These are phyloP conservation scores for Takifugu flavidus DNA, from an alignment of 2,113 vertebrate genomes.

Conservation along the genomic window DNA sequence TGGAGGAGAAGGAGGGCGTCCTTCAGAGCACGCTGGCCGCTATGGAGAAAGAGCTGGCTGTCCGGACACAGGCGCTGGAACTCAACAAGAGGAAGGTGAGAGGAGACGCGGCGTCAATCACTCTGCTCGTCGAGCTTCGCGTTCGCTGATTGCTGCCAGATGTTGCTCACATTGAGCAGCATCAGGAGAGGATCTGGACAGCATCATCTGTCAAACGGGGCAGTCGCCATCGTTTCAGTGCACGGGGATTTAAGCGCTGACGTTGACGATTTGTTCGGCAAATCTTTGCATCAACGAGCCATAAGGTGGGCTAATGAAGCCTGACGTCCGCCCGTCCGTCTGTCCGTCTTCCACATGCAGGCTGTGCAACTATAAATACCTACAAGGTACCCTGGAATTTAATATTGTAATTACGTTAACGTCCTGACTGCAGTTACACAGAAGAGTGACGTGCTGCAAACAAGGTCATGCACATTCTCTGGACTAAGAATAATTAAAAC, in stretches of 20 bases:
- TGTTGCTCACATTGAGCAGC: neutral
- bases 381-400: too few species aligned
- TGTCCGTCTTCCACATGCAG: too few species aligned
- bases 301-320: conserved; percentile 3
- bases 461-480: neutral
- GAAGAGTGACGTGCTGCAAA: too few species aligned
- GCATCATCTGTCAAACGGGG: neutral
- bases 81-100: conserved; percentile 93
- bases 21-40: conserved; percentile 82
- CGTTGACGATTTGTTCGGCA: neutral
- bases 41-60: conserved; percentile 85
- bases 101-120: neutral
- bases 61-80: conserved; percentile 85
- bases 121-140: neutral
- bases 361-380: too few species aligned
- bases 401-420: too few species aligned
- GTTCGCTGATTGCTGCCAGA: conserved; percentile 25
- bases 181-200: conserved; percentile 2
- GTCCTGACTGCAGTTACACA: neutral
- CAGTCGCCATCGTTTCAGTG: conserved; percentile 1
- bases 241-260: conserved; percentile 3
- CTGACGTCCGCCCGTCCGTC: neutral
- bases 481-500: conserved; percentile 6
- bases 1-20: conserved; percentile 89
- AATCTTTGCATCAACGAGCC: conserved; percentile 8